Conservation (phyloP, 92 coral and sea anemone species). For the Porites evermanni region DNA sequence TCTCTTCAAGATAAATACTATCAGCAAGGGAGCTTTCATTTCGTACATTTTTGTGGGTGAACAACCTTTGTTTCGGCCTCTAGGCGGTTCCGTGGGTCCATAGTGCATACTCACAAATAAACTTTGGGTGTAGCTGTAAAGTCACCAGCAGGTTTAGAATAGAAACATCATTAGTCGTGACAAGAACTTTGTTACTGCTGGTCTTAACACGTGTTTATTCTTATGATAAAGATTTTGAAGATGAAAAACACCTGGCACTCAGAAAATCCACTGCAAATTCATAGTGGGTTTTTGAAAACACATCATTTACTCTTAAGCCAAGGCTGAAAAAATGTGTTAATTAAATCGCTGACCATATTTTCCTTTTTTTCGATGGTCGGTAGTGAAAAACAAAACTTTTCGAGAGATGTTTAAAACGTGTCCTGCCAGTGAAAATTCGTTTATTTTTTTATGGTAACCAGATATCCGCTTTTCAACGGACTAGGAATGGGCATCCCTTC, state of each 20-base stretch:
- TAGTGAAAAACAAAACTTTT: background rate
- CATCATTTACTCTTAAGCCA: background rate
- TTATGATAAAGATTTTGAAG: slow-evolving; percentile 5
- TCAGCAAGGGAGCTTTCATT: slow-evolving; percentile 11
- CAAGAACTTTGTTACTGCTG: background rate
- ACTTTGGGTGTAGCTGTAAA: background rate
- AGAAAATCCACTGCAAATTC: background rate
- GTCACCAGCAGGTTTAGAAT: background rate
- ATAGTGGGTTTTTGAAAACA: background rate
- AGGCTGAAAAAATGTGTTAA: background rate
- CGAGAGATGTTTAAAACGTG: too few relatives aligned
- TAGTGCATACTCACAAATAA: too few relatives aligned
- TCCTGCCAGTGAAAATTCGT: background rate
- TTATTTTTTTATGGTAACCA: background rate
- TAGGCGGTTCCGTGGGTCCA: background rate
- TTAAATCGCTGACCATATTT: background rate
- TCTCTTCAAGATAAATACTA: slow-evolving; percentile 22
- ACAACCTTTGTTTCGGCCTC: background rate
- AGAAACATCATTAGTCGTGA: background rate
- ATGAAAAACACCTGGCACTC: slow-evolving; percentile 9
- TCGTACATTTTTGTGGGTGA: slow-evolving; percentile 28
- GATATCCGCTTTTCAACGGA: background rate
- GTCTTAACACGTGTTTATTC: background rate
- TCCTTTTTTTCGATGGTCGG: background rate
- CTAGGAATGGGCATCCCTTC: background rate